phyloP scores from a whole-genome alignment of 2,888 invertebrate species.

The Lasioglossum figueresi region DNA sequence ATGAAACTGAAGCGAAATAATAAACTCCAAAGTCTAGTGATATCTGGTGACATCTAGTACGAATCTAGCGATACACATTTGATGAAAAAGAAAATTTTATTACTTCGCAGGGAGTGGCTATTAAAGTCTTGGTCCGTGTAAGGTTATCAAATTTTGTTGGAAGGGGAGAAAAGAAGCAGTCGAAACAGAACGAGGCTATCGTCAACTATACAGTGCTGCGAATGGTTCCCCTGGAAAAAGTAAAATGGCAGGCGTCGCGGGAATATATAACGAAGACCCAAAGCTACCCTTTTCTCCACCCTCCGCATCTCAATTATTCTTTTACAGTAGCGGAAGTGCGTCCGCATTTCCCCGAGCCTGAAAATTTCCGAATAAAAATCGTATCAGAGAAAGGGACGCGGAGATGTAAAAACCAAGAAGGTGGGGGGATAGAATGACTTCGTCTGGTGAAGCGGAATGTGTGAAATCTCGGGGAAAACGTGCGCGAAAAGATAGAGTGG shows the following conservation, averaged over 20 bases:
- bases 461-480: not conserved
- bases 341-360: slow-evolving; percentile 8
- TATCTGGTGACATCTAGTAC: not conserved
- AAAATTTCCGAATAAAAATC: slow-evolving; percentile 28
- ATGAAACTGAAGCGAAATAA: not conserved
- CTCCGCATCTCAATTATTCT: slow-evolving; percentile 16
- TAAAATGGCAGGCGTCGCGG: slow-evolving; percentile 17
- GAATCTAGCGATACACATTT: not conserved
- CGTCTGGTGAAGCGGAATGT: slow-evolving; percentile 5
- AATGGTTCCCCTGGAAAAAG: slow-evolving; percentile 16
- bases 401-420: not conserved
- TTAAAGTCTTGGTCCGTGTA: not conserved
- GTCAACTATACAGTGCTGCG: not conserved
- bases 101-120: not conserved
- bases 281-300: not conserved
- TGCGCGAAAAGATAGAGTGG: slow-evolving; percentile 1
- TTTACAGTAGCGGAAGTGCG: not conserved
- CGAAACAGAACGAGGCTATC: slow-evolving; percentile 11
- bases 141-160: not conserved
- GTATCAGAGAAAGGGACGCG: not conserved
- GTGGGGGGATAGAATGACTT: not conserved
- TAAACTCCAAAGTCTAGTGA: not conserved
- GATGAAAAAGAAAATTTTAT: not conserved
- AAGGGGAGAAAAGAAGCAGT: not conserved
- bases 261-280: slow-evolving; percentile 14